Base-by-base conservation (phyloP, 2,888 invertebrate genomes). In the Lasioglossum zephyrum region DNA sequence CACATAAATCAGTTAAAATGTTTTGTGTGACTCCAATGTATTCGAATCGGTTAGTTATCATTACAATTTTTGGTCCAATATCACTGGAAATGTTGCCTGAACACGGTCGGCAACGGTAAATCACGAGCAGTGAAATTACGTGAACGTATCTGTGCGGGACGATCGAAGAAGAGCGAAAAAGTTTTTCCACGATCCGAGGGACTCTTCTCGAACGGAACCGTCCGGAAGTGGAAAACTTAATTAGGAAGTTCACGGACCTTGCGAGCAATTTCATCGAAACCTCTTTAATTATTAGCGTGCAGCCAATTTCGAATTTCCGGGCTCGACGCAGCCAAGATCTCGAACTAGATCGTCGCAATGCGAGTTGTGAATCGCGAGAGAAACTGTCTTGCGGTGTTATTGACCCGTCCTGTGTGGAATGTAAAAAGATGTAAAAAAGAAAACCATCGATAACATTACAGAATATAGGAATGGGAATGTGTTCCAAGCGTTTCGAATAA, bases 181-280 rank as follows among this genome's bases (percentile, higher is more conserved):
- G 41, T 84, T 47, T 84, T 70, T 36, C 44, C 70, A 6, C 13
- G 79, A 76, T 70, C 74, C 18, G 16, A 16, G 49, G 41, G 49
- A 44, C 66, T 44, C 22, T 49, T 22, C 36, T 4, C 8, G 16
- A 63, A 22, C 18, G 5, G 36, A 5, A 44, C 49, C 18, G 39
- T 49, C 36, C 31, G 18, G 13, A 57, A 72, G 63, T 41, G 82
- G 41, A 31, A 79, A 83, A 83, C 76, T 81, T 81, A 76, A 83
- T 83, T 75, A 53, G n/a, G n/a, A 81, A 81, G 49, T 81, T 66
- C 36, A 16, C 69, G 22, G 69, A 39, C n/a, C 41, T 66, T 13
- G 4, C 70, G 70, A 60, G 41, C 47, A 31, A 73, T 79, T 79
- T 26, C 31, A 60, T 80, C 72, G 70, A 60, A 77, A 39, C 41